Evolutionary conservation across 2,113 vertebrate genomes (phyloP).

Genomic region (Oreochromis spilurus): DNA sequence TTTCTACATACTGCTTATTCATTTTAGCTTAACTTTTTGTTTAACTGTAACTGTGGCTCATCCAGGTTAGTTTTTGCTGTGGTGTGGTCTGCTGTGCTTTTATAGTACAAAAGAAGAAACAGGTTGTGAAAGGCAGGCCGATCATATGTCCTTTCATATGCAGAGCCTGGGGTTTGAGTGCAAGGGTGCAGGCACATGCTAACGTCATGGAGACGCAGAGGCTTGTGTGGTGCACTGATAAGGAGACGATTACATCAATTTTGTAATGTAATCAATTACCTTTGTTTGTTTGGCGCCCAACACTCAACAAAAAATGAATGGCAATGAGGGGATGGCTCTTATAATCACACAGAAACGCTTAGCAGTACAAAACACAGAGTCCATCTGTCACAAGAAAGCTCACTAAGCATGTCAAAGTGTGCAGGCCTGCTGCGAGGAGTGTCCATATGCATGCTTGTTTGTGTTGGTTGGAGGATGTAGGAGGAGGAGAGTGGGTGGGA

Average conservation of each 20-base stretch:
- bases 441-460: neutral
- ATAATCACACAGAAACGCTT: neutral
- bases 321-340: neutral
- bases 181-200: neutral
- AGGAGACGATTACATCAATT: neutral
- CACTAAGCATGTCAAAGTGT: conserved; percentile 23
- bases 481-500: neutral
- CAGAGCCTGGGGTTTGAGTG: neutral
- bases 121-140: conserved; percentile 23
- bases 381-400: conserved; percentile 46
- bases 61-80: neutral
- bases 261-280: neutral
- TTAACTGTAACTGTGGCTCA: neutral
- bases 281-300: neutral
- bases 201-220: neutral
- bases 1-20: neutral
- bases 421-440: conserved; percentile 7
- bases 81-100: neutral
- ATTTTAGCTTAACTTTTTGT: neutral
- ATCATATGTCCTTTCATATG: neutral
- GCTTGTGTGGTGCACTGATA: neutral
- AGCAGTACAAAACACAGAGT: neutral
- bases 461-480: neutral
- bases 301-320: neutral
- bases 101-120: conserved; percentile 2